Base-by-base conservation (phyloP, 2,888 invertebrate species). In the Lordiphosa fenestrarum region DNA sequence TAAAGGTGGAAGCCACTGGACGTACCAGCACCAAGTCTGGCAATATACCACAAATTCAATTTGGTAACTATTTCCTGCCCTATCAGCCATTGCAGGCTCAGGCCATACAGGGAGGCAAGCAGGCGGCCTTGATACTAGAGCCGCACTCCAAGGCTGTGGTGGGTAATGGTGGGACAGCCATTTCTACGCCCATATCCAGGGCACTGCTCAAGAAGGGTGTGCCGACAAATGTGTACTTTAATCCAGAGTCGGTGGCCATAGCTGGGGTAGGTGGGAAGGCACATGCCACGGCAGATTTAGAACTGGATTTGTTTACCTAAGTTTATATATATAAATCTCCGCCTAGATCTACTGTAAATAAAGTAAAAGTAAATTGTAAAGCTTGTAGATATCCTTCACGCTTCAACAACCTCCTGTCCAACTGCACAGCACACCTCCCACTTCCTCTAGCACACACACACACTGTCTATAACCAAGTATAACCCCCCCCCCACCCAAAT, bases 261-360 rank as follows among this genome's bases (percentile, higher is more conserved):
- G 94, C 92, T 2, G 95, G 95, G 5, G 94, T 94, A 33, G 94
- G 94, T 4, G 95, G 95, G 6, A 91, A 93, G 47, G 95, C 95
- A 0, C 94, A 94, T 83, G 94, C 95, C 0, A 92, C 94, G 82
- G 94, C 94, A 53, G 94, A 94, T 86, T 91, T 95, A 62, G 92
- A 92, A 77, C 81, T 93, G 61, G 92, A 92, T 76, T 84, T 87
- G 70, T 86, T 86, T 46, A 83, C 83, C 56, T 85, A 53, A 66
- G 10, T n/a, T 10, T 44, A 44, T 30, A 30, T 42, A 25, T 41
- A 25, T 42, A 25, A 25, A 25, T 12, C 19, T 42, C 13, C 10
- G 49, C 58, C 54, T 13, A 7, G 42, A 47, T 44, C 30, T 44
- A 44, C 6, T 67, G 66, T 67, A 67, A 67, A 67, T 67, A 67